A percentile compares a stretch with the other conserved stretches of the same genome.
Evolutionary conservation across 2,797 vertebrate species (phyloP).

Genomic region (Rhabdomys pumilio): DNA sequence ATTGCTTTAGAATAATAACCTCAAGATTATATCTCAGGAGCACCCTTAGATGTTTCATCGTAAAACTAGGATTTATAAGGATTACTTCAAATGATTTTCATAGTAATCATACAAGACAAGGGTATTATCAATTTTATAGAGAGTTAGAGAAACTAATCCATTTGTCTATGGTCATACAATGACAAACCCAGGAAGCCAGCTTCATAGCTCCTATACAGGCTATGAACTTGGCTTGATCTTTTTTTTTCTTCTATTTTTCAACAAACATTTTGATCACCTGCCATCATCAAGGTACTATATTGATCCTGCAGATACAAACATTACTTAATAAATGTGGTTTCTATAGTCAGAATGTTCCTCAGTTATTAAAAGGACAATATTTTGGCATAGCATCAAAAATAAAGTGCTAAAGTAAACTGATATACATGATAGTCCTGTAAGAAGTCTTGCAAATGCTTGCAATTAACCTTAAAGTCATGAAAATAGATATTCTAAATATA

Average conservation of each 20-base stretch:
- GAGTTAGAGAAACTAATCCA: background rate
- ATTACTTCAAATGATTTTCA: slow-evolving; percentile 52
- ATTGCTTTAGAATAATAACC: slow-evolving; percentile 46
- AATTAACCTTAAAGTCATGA: background rate
- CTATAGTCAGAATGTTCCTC: background rate
- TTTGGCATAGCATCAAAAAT: background rate
- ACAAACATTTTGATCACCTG: background rate
- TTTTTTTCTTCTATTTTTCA: background rate
- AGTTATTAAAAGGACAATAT: background rate
- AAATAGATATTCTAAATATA: slow-evolving; percentile 25
- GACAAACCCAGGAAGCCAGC: background rate
- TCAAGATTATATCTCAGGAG: background rate
- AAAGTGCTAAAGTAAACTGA: background rate
- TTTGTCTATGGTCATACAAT: background rate
- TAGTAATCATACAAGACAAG: background rate
- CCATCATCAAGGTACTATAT: background rate
- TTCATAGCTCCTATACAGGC: background rate
- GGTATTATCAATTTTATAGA: background rate
- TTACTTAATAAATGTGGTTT: background rate
- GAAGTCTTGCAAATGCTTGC: background rate
- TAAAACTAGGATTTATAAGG: background rate
- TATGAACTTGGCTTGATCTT: background rate
- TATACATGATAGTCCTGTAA: background rate
- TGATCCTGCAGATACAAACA: background rate
- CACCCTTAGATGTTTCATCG: background rate